Evolutionary conservation across 2,888 invertebrate genomes (phyloP).

Genomic region (Hipparchia sbordonii): DNA sequence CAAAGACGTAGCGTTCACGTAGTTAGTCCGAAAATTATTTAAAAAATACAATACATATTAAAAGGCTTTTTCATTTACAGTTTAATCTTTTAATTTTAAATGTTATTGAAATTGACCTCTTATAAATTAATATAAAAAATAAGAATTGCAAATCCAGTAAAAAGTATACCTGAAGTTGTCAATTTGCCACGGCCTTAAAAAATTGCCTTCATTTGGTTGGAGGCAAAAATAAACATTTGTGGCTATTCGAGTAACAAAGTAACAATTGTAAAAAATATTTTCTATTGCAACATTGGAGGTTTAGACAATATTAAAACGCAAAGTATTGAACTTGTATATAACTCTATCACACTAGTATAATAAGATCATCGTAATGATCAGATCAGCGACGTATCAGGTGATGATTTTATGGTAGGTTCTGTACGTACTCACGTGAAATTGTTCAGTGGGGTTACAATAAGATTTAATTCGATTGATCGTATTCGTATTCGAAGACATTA

Average conservation of each 20-base stretch:
- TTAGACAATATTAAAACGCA: constrained; percentile 8
- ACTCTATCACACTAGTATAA: background rate
- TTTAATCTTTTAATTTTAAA: background rate
- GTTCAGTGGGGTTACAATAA: too few relatives aligned
- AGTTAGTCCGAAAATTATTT: too few relatives aligned
- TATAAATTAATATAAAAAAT: background rate
- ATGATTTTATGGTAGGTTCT: too few relatives aligned
- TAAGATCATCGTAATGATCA: constrained; percentile 24
- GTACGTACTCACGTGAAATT: too few relatives aligned
- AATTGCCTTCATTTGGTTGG: constrained; percentile 39
- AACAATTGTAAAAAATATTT: constrained; percentile 42
- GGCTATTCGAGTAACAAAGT: constrained; percentile 36
- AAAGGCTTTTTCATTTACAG: too few relatives aligned
- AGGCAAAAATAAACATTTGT: constrained; percentile 39
- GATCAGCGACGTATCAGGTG: background rate
- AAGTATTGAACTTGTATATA: background rate
- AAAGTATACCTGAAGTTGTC: background rate
- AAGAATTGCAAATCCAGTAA: background rate
- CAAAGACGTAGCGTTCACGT: too few relatives aligned
- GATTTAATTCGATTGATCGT: too few relatives aligned
- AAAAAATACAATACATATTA: too few relatives aligned
- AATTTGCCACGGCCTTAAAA: constrained; percentile 24
- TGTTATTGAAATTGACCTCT: background rate
- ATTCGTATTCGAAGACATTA: too few relatives aligned
- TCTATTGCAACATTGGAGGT: constrained; percentile 39